Conservation (phyloP, 2,888 invertebrate species). For the Scaptodrosophila latifasciaeformis region DNA sequence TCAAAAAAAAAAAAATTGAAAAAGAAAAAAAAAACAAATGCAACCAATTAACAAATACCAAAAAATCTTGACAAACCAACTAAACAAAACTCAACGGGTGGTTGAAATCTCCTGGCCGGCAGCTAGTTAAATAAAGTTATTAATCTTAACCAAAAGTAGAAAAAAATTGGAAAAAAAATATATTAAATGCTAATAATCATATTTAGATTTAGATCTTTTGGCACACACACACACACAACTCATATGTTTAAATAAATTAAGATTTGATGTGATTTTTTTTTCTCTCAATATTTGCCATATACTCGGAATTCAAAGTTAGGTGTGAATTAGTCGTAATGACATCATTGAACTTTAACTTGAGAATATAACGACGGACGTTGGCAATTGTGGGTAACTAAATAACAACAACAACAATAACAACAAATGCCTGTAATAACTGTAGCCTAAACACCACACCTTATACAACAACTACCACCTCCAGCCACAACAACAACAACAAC, state of each 20-base stretch:
- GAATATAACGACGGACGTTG: slow-evolving; percentile 30
- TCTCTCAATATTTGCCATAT: slow-evolving; percentile 24
- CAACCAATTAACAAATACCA: slow-evolving; percentile 54
- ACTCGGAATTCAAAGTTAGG: slow-evolving; percentile 63
- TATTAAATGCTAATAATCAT: slow-evolving; percentile 41
- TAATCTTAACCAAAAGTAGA: slow-evolving; percentile 29
- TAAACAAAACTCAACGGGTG: slow-evolving; percentile 41
- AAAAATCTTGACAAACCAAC: not conserved
- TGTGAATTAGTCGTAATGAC: slow-evolving; percentile 69
- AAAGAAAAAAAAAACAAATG: slow-evolving; percentile 3
- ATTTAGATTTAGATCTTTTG: slow-evolving; percentile 44
- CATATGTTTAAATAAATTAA: slow-evolving; percentile 8
- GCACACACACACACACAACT: slow-evolving; percentile 9
- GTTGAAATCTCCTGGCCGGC: slow-evolving; percentile 32
- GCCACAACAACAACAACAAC: slow-evolving; percentile 21
- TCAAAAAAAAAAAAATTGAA: not conserved
- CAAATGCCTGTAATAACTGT: slow-evolving; percentile 41
- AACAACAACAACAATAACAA: not conserved
- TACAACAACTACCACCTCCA: slow-evolving; percentile 23
- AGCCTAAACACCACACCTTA: slow-evolving; percentile 62
- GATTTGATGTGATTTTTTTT: too few relatives aligned
- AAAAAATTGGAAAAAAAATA: too few relatives aligned
- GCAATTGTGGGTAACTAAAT: not conserved
- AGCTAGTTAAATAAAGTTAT: slow-evolving; percentile 59
- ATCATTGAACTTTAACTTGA: slow-evolving; percentile 67